Evolutionary conservation across 2,888 invertebrate genomes (phyloP).

Genomic region (Metacarcinus magister): DNA sequence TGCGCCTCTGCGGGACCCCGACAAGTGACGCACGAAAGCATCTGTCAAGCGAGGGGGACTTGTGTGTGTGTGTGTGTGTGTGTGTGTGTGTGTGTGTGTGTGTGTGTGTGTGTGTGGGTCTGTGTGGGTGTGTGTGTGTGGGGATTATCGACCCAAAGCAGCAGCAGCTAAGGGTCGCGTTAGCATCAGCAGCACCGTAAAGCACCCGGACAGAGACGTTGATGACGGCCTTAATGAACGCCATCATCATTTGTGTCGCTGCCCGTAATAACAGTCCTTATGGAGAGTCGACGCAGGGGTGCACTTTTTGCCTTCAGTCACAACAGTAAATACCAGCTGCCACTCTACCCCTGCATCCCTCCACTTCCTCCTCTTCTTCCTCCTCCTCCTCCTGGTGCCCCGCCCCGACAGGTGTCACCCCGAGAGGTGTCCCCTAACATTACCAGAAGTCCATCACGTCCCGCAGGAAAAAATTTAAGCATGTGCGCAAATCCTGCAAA

Average conservation of each 20-base stretch:
- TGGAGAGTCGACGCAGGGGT: neutral
- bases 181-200: slow-evolving; percentile 50
- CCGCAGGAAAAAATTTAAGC: neutral
- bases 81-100: neutral
- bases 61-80: neutral
- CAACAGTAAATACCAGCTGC: slow-evolving; percentile 13
- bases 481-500: neutral
- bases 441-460: neutral
- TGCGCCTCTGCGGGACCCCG: slow-evolving; percentile 34
- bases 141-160: slow-evolving; percentile 11
- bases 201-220: slow-evolving; percentile 53
- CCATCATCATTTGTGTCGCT: slow-evolving; percentile 61
- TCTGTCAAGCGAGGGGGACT: neutral
- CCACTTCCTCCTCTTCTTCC: neutral
- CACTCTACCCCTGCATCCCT: neutral
- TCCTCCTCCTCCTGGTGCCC: neutral
- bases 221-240: slow-evolving; percentile 54
- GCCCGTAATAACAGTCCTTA: slow-evolving; percentile 39
- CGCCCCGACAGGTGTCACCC: neutral
- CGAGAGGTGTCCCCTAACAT: neutral
- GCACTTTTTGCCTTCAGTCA: slow-evolving; percentile 26
- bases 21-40: slow-evolving; percentile 37
- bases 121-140: neutral
- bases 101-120: neutral
- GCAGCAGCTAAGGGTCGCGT: slow-evolving; percentile 28